Evolutionary conservation across 2,797 vertebrate genomes (phyloP), one percentile per base, ranked within the genome.

Genomic region (Neosilurus mollespiculum): DNA sequence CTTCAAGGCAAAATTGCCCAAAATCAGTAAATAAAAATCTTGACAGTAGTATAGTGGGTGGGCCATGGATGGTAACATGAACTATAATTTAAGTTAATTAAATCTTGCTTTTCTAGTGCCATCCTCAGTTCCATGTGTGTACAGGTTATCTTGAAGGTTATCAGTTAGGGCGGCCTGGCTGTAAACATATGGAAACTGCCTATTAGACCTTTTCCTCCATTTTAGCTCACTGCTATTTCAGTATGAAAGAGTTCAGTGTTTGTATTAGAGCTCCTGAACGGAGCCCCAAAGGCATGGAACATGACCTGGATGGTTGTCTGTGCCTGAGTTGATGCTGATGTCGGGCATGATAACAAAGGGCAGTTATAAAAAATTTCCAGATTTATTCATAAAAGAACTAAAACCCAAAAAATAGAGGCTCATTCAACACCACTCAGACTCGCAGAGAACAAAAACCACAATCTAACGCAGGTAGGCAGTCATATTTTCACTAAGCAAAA

Each of bases 131-230:
- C 58, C 53, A 16, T 34, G 53, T 81, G 69, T 78, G 73, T 80
- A 54, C 56, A 71, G 87, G 81, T 89, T 90, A 90, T 90, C 88
- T 83, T 70, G 18, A 34, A 86, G 87, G 88, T 91, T 89, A 91
- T 91, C 87, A 80, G 26, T 37, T 69, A 84, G 49, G 64, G 81
- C 72, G 78, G 64, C 26, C 76, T 88, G 70, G 22, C 70, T 83
- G 81, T 87, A 89, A 89, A 88, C 88, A 88, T 67, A 86, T 88
- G 87, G 87, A 91, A 89, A 88, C 37, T 61, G 87, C 85, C 83
- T 81, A 88, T 88, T 87, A 87, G 82, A 81, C 88, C 80, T 84
- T 83, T 88, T 90, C 88, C 87, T 89, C 22, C 67, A 86, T 71
- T 86, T 69, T 12, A 85, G 73, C 53, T 64, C 62, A 78, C 54